Evolutionary conservation across 2,113 vertebrate genomes (phyloP), one percentile per base, ranked within the genome.

Genomic region (Callorhinus ursinus): DNA sequence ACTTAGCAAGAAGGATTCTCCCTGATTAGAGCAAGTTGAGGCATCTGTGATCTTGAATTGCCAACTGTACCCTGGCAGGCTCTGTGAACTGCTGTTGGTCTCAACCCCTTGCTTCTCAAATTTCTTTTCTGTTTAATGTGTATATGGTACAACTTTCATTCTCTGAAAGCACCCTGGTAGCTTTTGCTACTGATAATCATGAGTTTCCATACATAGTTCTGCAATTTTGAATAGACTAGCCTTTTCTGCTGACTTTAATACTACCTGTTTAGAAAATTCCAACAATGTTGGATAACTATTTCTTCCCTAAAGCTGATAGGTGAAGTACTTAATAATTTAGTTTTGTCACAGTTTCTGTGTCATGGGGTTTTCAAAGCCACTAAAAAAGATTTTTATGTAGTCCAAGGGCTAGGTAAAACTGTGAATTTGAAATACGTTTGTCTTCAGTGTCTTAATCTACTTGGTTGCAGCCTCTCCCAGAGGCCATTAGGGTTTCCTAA

Each of bases 361-460:
- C n/a, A 3, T n/a, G 57, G 79, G 6, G 36, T 90, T 65, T 72
- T 96, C 74, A 96, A 57, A 91, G 76, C 5, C 39, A 63, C 2
- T 53, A 49, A 57, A 72, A 88, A 46, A 80, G 57, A 86, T 57
- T 98, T 95, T 97, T 83, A 83, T 31, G 3, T 8, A 80, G 18
- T 42, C 28, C 10, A 94, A 91, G 13, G 36, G 19, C 18, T 59
- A 92, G 72, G 94, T 97, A 96, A 98, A 97, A 90, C 79, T 88
- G 51, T 91, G 61, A 67, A 53, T 91, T 72, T 49, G 49, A 86
- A 87, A 79, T 6, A 84, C 5, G 0, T 65, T 90, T 88, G 18
- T 69, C 26, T 71, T 51, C 1, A 12, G 3, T 65, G 19, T 46
- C 15, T 31, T 93, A 5, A 46, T 89, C 8, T 36, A 16, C 21